phyloP scores from a whole-genome alignment of 1,140 invertebrate species.

The Archivesica marissinica region DNA sequence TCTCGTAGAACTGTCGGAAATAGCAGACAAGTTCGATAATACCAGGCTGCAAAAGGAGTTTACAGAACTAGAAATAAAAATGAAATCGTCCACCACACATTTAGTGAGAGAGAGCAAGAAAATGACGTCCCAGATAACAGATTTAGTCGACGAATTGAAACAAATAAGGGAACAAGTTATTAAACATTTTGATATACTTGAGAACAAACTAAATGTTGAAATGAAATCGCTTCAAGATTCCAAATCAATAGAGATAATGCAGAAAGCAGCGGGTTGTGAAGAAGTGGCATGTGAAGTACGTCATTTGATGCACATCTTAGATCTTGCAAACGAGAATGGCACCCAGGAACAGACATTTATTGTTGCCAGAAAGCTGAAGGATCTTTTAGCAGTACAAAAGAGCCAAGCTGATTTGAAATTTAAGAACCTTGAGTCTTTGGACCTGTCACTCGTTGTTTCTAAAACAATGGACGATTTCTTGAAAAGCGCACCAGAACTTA shows the following conservation, averaged over 20 bases:
- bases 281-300: neutral
- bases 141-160: neutral
- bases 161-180: neutral
- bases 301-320: neutral
- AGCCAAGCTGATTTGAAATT: neutral
- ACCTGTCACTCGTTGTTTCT: neutral
- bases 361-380: neutral
- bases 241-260: neutral
- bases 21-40: neutral
- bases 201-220: neutral
- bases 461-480: neutral
- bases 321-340: neutral
- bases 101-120: neutral
- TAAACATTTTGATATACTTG: neutral
- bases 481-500: neutral
- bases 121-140: neutral
- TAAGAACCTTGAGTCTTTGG: neutral
- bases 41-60: neutral
- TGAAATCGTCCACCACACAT: neutral
- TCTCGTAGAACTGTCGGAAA: neutral
- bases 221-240: neutral
- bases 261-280: neutral
- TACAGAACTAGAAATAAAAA: neutral
- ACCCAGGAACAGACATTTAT: neutral
- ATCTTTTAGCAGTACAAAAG: neutral